Conservation (phyloP, 2,113 vertebrate species). For the Todiramphus chloris region DNA sequence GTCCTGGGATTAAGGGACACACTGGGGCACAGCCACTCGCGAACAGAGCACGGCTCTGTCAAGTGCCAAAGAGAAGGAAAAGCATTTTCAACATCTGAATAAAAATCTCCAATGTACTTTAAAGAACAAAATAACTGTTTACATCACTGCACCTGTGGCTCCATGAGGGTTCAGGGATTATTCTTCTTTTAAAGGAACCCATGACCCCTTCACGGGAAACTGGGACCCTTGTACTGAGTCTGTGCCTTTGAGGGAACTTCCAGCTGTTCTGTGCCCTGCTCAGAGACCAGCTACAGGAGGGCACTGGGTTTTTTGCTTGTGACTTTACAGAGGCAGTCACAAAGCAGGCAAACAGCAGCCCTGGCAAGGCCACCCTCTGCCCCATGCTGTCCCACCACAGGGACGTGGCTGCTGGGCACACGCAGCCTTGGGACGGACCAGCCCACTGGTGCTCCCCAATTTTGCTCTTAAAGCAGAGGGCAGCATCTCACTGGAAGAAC, state of each 20-base stretch:
- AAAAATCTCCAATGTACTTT: neutral
- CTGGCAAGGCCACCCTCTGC: neutral
- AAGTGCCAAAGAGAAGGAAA: neutral
- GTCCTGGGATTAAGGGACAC: neutral
- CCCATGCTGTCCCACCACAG: fast-evolving
- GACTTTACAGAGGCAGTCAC: neutral
- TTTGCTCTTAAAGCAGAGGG: neutral
- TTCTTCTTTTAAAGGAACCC: neutral
- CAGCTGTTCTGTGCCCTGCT: neutral
- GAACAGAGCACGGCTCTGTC: neutral
- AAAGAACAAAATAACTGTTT: neutral
- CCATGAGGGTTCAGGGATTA: neutral
- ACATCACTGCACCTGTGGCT: neutral
- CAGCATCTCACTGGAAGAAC: neutral
- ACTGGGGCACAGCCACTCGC: fast-evolving
- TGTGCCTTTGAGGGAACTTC: neutral
- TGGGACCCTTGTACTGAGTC: neutral
- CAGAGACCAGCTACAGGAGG: neutral
- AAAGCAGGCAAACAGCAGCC: neutral
- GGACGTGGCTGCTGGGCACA: neutral
- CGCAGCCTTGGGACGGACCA: neutral
- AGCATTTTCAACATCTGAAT: neutral
- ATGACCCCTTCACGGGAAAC: neutral
- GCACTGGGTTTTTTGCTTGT: neutral
- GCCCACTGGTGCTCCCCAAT: neutral